phyloP scores from a whole-genome alignment of 2,797 vertebrate genomes.

The Oreortyx pictus region DNA sequence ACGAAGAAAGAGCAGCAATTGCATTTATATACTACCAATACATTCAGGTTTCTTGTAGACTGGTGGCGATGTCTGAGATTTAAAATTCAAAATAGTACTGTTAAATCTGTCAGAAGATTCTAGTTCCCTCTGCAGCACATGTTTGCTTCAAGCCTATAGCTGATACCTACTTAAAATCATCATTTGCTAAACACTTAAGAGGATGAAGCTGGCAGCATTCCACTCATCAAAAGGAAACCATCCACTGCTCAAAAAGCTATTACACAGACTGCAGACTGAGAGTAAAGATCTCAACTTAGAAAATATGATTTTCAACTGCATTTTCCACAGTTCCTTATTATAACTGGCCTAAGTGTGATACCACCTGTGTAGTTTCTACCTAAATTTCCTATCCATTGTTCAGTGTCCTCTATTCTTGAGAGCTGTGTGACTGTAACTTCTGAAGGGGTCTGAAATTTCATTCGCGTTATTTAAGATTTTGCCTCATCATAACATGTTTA shows the following conservation, averaged over 20 bases:
- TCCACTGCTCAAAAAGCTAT: neutral
- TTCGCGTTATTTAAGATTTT: neutral
- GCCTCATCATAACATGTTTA: neutral
- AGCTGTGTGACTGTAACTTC: neutral
- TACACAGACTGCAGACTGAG: neutral
- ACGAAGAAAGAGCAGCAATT: neutral
- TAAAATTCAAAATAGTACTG: neutral
- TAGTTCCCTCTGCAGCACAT: neutral
- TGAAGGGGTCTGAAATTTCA: neutral
- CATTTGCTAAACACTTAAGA: neutral
- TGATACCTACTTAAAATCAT: neutral
- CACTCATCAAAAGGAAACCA: neutral
- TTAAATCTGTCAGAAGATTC: neutral
- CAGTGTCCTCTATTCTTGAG: too few relatives aligned
- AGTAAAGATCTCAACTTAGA: neutral
- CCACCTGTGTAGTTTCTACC: neutral
- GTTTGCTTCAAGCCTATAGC: neutral
- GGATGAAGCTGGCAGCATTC: neutral
- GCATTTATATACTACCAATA: neutral
- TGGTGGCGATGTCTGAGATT: neutral
- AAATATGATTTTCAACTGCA: neutral
- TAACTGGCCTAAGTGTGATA: neutral
- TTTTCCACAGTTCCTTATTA: neutral
- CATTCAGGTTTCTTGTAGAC: neutral
- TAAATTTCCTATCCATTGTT: neutral